Conservation (phyloP, 1,140 invertebrate species). For the Ridgeia piscesae region DNA sequence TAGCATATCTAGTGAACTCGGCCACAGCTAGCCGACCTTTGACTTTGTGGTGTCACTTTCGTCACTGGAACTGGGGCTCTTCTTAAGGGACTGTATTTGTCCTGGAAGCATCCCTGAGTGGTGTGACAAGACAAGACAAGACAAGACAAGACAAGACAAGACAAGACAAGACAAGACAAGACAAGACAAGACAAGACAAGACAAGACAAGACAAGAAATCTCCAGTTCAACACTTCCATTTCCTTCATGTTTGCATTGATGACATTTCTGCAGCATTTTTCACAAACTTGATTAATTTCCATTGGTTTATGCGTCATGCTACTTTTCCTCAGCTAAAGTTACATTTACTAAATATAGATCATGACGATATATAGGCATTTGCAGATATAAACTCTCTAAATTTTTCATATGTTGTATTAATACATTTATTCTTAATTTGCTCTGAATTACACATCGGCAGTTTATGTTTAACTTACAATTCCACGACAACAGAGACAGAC, state of each 20-base stretch:
- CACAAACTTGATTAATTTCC: not conserved
- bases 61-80: not conserved
- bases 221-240: not conserved
- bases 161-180: not conserved
- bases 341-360: too few species aligned
- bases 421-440: too few species aligned
- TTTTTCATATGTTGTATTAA: too few species aligned
- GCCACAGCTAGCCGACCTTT: not conserved
- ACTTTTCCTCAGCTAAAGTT: not conserved
- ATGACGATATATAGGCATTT: too few species aligned
- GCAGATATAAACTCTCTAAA: too few species aligned
- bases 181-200: not conserved
- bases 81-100: not conserved
- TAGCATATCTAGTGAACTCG: not conserved
- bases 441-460: too few species aligned
- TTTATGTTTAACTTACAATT: too few species aligned
- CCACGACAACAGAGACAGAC: too few species aligned
- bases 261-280: not conserved
- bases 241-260: not conserved
- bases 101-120: not conserved
- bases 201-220: not conserved
- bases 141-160: not conserved
- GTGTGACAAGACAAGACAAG: not conserved
- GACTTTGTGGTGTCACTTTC: not conserved
- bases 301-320: not conserved